These are phyloP conservation scores for Alosa sapidissima DNA, from an alignment of 2,797 vertebrate genomes.

Conservation along the genomic window DNA sequence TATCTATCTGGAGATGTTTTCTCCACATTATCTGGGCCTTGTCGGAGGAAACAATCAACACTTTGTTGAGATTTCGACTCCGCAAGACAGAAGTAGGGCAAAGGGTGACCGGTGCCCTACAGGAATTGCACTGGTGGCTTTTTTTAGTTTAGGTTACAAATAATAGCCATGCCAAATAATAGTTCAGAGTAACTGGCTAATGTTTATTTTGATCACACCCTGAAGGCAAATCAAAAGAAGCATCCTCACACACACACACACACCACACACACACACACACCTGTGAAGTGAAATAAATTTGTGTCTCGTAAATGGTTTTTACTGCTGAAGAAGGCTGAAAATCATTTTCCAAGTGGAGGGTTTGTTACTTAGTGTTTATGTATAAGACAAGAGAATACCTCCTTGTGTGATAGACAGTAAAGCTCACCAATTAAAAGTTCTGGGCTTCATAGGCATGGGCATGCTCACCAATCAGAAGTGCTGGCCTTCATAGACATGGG, in stretches of 20 bases:
- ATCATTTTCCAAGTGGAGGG: neutral
- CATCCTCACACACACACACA: constrained; percentile 25
- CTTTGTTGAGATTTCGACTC: neutral
- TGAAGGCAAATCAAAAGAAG: too few relatives aligned
- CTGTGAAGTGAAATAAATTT: neutral
- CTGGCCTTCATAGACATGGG: too few relatives aligned
- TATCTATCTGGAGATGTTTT: neutral
- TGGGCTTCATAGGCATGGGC: too few relatives aligned
- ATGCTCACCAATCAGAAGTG: too few relatives aligned
- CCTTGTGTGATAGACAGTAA: too few relatives aligned
- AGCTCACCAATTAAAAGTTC: too few relatives aligned
- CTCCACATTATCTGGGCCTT: neutral
- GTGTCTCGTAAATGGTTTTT: neutral
- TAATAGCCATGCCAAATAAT: neutral
- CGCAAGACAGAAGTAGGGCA: constrained; percentile 8
- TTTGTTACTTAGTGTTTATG: neutral
- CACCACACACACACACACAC: constrained; percentile 41
- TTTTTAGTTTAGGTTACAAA: neutral
- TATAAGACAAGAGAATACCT: neutral
- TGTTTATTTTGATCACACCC: neutral
- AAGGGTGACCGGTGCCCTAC: neutral
- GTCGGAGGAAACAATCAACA: constrained; percentile 3
- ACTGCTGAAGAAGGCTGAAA: neutral
- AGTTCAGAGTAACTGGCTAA: neutral
- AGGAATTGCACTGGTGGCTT: neutral